Base-by-base conservation (phyloP, 1,140 invertebrate genomes). In the Rhagoletis zephyria region DNA sequence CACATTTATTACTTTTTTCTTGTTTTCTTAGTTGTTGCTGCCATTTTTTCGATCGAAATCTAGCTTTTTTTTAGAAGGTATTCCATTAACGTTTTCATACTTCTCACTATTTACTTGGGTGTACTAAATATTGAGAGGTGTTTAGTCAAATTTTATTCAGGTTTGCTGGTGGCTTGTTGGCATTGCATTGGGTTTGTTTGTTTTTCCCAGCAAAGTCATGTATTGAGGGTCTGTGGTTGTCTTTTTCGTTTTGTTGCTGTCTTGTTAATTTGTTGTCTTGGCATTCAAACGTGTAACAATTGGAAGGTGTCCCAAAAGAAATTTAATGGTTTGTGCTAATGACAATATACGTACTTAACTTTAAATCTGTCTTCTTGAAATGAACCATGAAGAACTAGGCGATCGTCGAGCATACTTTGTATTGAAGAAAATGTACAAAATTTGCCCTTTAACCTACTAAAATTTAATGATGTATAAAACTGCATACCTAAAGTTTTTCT, bases 221-320 rank as follows among this genome's bases (percentile, higher is more conserved):
- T 19, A 67, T 67, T 67, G 30, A 30, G 30, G 67, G 42, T 48
- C 67, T 74, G 67, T 14, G 30, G 14, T 74, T 45, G 67, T 74
- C 67, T 74, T 74, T 74, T 12, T 45, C 67, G 67, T 74, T 14
- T 12, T 48, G 67, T 45, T 74, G 42, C 4, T 30, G 1, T 42
- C 40, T 74, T 48, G 67, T 74, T 48, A 45, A 74, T 45, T 74
- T 74, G 67, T 7, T 74, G 67, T 45, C 67, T 30, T 74, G 45
- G n/a, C 67, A 74, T 74, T 74, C 45, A 74, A 74, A 45, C 45
- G 42, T 45, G 67, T 10, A 42, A 48, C 67, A 40, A 42, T 40
- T 42, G 40, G 67, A 48, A 74, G 67, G 42, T 74, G 67, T 74
- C 42, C 67, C 10, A 74, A 45, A 42, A 67, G 30, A 74, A 16